Conservation (phyloP, 2,888 invertebrate species). For the Phyto melanocephala region DNA sequence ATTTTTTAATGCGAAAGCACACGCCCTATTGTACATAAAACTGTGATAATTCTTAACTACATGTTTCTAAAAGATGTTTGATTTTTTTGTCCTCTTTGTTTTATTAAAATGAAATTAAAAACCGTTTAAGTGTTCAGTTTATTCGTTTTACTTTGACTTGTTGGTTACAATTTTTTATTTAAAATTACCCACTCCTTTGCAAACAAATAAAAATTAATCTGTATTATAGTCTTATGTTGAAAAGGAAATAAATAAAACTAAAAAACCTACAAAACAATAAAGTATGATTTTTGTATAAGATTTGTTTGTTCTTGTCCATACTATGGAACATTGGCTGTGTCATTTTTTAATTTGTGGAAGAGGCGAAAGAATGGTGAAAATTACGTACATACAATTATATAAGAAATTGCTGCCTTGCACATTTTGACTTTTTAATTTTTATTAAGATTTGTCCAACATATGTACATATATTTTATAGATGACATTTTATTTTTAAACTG, state of each 20-base stretch:
- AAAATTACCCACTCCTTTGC: not conserved
- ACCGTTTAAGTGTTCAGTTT: slow-evolving; percentile 33
- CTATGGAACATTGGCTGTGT: too few relatives aligned
- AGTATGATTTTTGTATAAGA: too few relatives aligned
- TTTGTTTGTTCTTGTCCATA: too few relatives aligned
- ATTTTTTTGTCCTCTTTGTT: slow-evolving; percentile 11
- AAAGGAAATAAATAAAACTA: slow-evolving; percentile 69
- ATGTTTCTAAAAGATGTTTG: slow-evolving; percentile 49
- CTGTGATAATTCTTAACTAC: slow-evolving; percentile 74
- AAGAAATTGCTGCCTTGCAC: too few relatives aligned
- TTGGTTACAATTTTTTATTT: slow-evolving; percentile 36
- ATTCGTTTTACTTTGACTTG: slow-evolving; percentile 27
- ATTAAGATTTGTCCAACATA: too few relatives aligned
- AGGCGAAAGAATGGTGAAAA: too few relatives aligned
- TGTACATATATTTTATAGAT: too few relatives aligned
- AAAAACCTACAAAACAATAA: slow-evolving; percentile 42
- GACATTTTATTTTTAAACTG: too few relatives aligned
- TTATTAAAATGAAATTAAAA: not conserved
- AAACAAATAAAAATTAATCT: slow-evolving; percentile 65
- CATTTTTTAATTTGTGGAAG: too few relatives aligned
- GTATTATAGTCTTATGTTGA: slow-evolving; percentile 74
- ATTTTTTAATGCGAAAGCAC: slow-evolving; percentile 32
- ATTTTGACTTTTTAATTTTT: too few relatives aligned
- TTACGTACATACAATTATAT: too few relatives aligned
- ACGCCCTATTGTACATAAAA: slow-evolving; percentile 72